Conservation (phyloP, 1,140 invertebrate genomes). For the Lanistes nyassanus region DNA sequence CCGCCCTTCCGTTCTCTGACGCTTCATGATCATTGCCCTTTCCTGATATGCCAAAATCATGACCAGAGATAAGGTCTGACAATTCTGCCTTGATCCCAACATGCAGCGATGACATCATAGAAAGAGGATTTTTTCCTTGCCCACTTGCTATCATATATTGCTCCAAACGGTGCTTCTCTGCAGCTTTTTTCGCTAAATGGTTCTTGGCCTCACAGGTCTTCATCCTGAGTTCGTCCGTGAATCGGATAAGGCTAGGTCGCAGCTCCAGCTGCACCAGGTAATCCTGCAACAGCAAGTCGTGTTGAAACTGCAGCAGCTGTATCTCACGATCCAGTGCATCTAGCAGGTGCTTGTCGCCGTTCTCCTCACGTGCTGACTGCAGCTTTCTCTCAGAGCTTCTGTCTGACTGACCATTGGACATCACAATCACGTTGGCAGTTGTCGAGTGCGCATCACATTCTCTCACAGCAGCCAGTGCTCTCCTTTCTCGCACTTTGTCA, state of each 20-base stretch:
- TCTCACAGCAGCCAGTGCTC: conserved; percentile 27
- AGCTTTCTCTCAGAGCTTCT: conserved; percentile 25
- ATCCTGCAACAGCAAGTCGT: conserved; percentile 36
- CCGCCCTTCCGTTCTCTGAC: too few relatives aligned
- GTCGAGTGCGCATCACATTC: conserved; percentile 27
- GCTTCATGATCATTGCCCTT: too few relatives aligned
- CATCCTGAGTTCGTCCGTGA: conserved; percentile 33
- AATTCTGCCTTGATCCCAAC: too few relatives aligned
- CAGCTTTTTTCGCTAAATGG: neutral
- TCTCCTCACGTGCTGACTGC: conserved; percentile 16
- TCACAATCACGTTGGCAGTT: neutral
- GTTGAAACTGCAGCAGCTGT: conserved; percentile 42
- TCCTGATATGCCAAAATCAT: too few relatives aligned
- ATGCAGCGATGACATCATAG: too few relatives aligned
- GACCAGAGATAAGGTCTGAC: too few relatives aligned
- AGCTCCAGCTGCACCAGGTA: conserved; percentile 44
- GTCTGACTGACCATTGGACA: conserved; percentile 24
- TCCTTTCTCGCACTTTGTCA: conserved; percentile 27
- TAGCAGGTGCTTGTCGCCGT: conserved; percentile 20
- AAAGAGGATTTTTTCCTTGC: too few relatives aligned
- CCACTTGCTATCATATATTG: too few relatives aligned
- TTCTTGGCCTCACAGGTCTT: conserved; percentile 26
- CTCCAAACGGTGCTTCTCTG: conserved; percentile 10
- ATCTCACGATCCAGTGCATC: conserved; percentile 34
- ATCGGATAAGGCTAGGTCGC: conserved; percentile 46